Evolutionary conservation across 2,113 vertebrate species (phyloP), one percentile per base, ranked within the genome.

Genomic region (Cisticola juncidis): DNA sequence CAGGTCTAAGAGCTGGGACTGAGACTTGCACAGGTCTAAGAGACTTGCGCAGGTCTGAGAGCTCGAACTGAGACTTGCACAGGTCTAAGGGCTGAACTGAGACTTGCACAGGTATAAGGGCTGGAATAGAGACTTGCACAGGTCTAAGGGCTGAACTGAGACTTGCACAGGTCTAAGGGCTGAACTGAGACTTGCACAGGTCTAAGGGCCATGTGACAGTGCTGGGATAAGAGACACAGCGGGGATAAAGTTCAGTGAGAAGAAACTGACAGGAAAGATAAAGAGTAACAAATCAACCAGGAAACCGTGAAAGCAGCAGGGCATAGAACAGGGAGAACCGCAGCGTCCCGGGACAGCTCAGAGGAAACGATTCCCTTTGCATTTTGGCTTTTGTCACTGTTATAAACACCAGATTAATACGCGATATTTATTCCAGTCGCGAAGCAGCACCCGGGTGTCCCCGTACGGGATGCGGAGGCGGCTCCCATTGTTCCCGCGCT

Each of bases 161-260:
- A 35, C 8, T 38, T 31, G 5, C 1, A 2, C 22, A 35, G n/a
- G 15, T 18, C 6, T 26, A 4, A 38, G 5, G 26, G 14, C 25
- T n/a, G 29, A 56, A 18, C 25, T 23, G 21, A 28, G 24, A 35
- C 8, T 38, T 31, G 5, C 1, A 2, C 22, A 35, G n/a, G 15
- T 18, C 6, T 26, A 4, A 38, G 5, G 26, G 14, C 25, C 0
- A 1, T 9, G 38, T 26, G 48, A 21, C 4, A 20, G 16, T 5
- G n/a, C 58, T 29, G 47, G 45, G 16, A 12, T 33, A 15, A 45
- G 51, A 57, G 33, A 56, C 2, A 45, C 23, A 47, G 29, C 14
- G 23, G 70, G 17, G 24, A 16, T 15, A 19, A 44, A 51, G 17
- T 19, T n/a, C 45, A 50, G 1, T 8, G 25, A 54, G 35, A 33